These are phyloP conservation scores for Sitobion miscanthi DNA, from an alignment of 1,140 invertebrate species.

Conservation along the genomic window DNA sequence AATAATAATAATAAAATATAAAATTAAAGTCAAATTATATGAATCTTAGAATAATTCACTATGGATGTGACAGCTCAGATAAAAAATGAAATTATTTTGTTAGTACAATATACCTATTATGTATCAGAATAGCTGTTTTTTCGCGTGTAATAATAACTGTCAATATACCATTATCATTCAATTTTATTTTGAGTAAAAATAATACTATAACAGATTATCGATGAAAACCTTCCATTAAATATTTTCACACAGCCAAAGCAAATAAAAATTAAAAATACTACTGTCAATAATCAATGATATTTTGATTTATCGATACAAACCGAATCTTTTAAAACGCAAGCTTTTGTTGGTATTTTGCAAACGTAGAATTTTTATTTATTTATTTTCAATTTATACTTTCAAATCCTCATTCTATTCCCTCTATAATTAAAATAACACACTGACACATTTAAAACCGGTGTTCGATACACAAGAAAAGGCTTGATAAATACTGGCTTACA, in stretches of 20 bases:
- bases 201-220: background rate
- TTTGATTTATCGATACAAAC: too few species aligned
- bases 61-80: background rate
- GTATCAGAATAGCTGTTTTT: background rate
- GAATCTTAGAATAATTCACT: background rate
- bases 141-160: background rate
- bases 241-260: background rate
- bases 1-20: too few species aligned
- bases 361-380: too few species aligned
- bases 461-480: too few species aligned
- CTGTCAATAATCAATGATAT: background rate
- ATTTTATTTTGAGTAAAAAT: background rate
- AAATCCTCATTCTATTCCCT: too few species aligned
- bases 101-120: background rate
- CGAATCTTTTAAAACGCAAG: too few species aligned
- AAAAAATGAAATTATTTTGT: background rate
- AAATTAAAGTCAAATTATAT: background rate
- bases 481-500: too few species aligned
- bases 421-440: too few species aligned
- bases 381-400: too few species aligned
- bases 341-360: too few species aligned
- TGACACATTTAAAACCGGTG: too few species aligned
- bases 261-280: background rate
- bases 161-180: background rate
- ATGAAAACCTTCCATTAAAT: background rate